Base-by-base conservation (phyloP, 2,113 vertebrate species). In the Budorcas taxicolor region DNA sequence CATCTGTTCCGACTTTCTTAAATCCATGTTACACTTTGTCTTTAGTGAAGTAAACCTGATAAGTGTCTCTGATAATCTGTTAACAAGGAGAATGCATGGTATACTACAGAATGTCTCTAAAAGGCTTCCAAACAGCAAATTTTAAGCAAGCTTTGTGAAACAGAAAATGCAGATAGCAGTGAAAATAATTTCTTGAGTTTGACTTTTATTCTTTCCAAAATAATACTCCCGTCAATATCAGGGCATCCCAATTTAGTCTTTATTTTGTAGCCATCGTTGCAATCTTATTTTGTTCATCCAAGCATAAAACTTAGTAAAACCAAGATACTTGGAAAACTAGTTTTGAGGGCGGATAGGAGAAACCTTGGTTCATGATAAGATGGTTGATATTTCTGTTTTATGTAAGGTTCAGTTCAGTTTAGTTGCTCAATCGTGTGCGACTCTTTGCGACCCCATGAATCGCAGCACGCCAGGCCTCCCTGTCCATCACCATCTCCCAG, bases 121-220 rank as follows among this genome's bases (percentile, higher is more conserved):
- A n/a, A 36, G 57, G 5, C 40, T 91, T 86, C 83, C 52, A 25
- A 74, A 67, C 43, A 47, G 36, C 67, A 85, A 52, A 12, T 29
- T 81, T 89, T 60, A 12, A 43, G 27, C 36, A 62, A 13, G 25
- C 36, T 91, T 90, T 96, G 43, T 78, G 71, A 91, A 89, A 67
- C 36, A 33, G 81, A 40, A 43, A 50, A 19, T 40, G 53, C 81
- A 91, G 58, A 82, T 55, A n/a, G 31, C 13, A 81, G 36, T 67
- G 47, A 62, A 27, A 27, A 74, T 53, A 91, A 45, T 57, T n/a
- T 36, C 89, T 95, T 90, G 33, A 29, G 57, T 80, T 90, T 84
- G 36, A 86, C 64, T 81, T 97, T 91, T 71, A 71, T 43, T 92
- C 64, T 94, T 94, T 96, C 27, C 33, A 45, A 93, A 95, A 93